Evolutionary conservation across 2,888 invertebrate species (phyloP), one percentile per base, ranked within the genome.

Genomic region (Dasypogon diadema): DNA sequence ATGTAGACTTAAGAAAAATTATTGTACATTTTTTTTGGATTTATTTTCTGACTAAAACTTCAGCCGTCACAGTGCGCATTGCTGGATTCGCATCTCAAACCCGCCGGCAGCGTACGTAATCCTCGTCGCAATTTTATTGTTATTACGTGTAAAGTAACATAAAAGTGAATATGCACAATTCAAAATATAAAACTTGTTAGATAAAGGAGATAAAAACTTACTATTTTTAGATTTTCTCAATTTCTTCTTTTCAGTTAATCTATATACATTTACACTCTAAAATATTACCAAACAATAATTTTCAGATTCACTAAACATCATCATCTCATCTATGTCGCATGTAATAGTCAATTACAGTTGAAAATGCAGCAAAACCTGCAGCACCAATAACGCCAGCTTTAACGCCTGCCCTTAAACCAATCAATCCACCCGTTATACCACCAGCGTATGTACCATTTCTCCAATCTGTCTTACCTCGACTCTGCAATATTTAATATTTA

Each of bases 341-440:
- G 84, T 97, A 98, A 86, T 98, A 98, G 86, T 99, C 99, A 81
- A 99, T 98, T 0, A 91, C 92, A 63, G 98, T 95, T 22, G 98
- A 98, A 87, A 99, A 99, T 16, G 95, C 95, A 63, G 99, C 99
- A 88, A 99, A 99, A 10, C 99, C 99, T 68, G 95, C 93, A 18
- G 99, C 99, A 37, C 99, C 99, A 81, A 98, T 87, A 42, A 98
- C 80, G 12, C 97, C 98, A 26, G 99, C 97, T 87, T 94, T 96
- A 14, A 98, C 86, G 68, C 98, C 98, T 84, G 98, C 98, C 89
- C 96, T 89, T 76, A 96, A 86, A 12, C 96, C 96, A 83, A 95
- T 94, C 37, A 98, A 85, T 37, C 98, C 99, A 60, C 99, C 99
- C 16, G 97, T 98, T 8, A 98, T 89, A 51, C 90, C 98, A 51